Percentiles rank a stretch among this genome's conserved stretches.
phyloP scores from a whole-genome alignment of 2,888 invertebrate genomes.

The Gortyna flavago region DNA sequence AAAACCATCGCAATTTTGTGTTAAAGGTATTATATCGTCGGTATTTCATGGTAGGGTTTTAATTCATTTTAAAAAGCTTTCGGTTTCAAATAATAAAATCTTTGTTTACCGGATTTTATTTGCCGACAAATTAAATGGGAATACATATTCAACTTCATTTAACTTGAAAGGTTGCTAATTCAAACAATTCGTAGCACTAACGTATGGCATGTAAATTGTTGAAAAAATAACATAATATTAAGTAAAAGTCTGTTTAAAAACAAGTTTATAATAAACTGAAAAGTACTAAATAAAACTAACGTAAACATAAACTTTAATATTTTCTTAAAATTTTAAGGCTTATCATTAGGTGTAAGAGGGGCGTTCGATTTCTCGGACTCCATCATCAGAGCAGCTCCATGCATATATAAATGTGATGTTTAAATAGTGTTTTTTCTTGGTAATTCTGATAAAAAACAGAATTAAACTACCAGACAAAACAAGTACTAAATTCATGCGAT shows the following conservation, averaged over 20 bases:
- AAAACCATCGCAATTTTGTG: neutral
- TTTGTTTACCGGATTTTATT: neutral
- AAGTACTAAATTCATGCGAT: neutral
- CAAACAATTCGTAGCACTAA: neutral
- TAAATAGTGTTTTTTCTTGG: no score
- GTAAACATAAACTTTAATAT: no score
- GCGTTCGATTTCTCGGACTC: no score
- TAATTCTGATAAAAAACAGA: no score
- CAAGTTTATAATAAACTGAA: no score
- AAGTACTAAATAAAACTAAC: no score
- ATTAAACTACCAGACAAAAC: neutral
- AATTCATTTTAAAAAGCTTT: neutral
- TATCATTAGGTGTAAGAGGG: no score
- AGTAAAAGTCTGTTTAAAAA: no score
- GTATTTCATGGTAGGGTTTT: neutral
- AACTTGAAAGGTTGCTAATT: neutral
- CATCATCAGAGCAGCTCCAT: no score
- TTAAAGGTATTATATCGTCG: neutral
- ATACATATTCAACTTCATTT: slow-evolving; percentile 9
- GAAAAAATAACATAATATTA: neutral
- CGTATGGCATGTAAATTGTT: neutral
- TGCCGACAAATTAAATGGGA: neutral
- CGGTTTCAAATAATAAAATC: neutral
- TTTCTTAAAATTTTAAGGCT: no score
- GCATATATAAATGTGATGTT: no score